Percentiles rank a stretch among this genome's conserved stretches.
phyloP scores from a whole-genome alignment of 1,140 invertebrate genomes.

The Neomicropteryx cornuta region DNA sequence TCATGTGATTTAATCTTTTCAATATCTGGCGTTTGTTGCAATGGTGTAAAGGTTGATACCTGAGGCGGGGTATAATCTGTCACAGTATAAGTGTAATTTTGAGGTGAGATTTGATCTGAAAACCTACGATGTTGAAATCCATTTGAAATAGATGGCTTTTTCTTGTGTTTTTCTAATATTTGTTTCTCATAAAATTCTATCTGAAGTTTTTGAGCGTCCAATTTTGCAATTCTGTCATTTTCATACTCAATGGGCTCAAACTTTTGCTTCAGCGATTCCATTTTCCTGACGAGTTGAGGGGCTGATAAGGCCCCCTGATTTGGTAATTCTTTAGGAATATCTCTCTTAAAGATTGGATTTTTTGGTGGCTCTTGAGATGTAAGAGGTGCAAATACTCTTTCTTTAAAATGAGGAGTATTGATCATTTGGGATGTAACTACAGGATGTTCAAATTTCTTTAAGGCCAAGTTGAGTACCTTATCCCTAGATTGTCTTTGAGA shows the following conservation, averaged over 20 bases:
- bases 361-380: constrained; percentile 8
- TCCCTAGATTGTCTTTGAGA: too few relatives aligned
- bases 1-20: constrained; percentile 35
- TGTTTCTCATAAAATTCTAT: constrained; percentile 40
- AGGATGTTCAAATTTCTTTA: constrained; percentile 34
- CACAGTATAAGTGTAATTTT: constrained; percentile 26
- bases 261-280: constrained; percentile 21
- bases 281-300: constrained; percentile 31
- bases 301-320: constrained; percentile 30
- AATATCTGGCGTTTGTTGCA: constrained; percentile 38
- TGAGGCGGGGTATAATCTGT: constrained; percentile 31
- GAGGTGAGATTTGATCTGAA: constrained; percentile 14
- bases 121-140: constrained; percentile 19
- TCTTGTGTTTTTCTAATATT: constrained; percentile 29
- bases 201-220: constrained; percentile 33
- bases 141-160: constrained; percentile 13
- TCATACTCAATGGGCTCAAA: constrained; percentile 6
- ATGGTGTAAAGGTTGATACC: constrained; percentile 30
- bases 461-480: constrained; percentile 26
- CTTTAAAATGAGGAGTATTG: constrained; percentile 12
- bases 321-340: constrained; percentile 22
- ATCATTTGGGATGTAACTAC: too few relatives aligned
- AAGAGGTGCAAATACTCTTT: constrained; percentile 12
- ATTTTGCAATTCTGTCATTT: constrained; percentile 17
- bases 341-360: constrained; percentile 6